These are phyloP conservation scores for Rhodeus uyekii DNA, from an alignment of 2,797 vertebrate genomes.

Conservation along the genomic window DNA sequence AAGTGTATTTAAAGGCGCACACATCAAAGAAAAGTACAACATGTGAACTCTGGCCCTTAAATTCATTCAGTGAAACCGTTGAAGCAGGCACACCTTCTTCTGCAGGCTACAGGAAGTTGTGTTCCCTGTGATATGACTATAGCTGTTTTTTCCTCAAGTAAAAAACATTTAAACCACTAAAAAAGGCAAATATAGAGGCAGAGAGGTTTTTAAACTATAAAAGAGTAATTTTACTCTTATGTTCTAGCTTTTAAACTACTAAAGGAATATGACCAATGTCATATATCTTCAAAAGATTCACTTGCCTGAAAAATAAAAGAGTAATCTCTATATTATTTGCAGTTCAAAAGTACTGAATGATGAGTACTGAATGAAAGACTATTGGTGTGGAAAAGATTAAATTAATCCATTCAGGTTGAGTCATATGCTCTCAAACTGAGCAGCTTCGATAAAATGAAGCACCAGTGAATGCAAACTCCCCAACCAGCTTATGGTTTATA, in stretches of 20 bases:
- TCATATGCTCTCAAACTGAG: background rate
- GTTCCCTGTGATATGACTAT: slow-evolving; percentile 6
- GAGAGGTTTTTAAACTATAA: background rate
- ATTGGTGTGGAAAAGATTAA: slow-evolving; percentile 23
- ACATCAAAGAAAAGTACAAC: slow-evolving; percentile 22
- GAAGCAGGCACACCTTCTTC: slow-evolving; percentile 18
- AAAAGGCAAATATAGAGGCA: background rate
- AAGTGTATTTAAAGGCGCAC: background rate
- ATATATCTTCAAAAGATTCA: background rate
- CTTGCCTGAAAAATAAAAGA: background rate
- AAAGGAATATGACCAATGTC: background rate
- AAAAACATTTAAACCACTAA: background rate
- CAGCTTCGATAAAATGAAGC: background rate
- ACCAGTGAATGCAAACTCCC: background rate
- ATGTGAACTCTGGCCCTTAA: slow-evolving; percentile 15
- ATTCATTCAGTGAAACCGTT: background rate
- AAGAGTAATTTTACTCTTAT: background rate
- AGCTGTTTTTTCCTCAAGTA: background rate
- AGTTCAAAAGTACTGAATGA: background rate
- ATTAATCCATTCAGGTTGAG: background rate
- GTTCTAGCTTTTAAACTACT: background rate
- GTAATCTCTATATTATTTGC: background rate
- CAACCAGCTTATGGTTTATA: background rate
- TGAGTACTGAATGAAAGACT: slow-evolving; percentile 9
- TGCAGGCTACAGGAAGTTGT: background rate